Percentiles rank a stretch among this genome's conserved stretches.
These are phyloP conservation scores for Poecilia wingei DNA, from an alignment of 2,797 vertebrate species.

Conservation along the genomic window DNA sequence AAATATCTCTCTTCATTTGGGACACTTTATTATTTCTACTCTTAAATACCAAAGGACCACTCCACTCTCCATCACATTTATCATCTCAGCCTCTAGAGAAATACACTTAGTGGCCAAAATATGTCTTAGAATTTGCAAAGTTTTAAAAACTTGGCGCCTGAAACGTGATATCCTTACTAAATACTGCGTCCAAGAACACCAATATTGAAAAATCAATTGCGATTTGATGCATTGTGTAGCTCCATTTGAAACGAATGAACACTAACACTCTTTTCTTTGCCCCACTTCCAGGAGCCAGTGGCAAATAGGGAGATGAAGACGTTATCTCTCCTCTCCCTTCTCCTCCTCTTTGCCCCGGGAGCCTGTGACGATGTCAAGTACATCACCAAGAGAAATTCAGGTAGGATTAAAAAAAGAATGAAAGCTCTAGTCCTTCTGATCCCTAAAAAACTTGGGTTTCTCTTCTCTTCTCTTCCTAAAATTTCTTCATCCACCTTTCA, in stretches of 20 bases:
- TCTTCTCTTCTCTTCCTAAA: not conserved
- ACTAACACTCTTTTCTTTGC: slow-evolving; percentile 20
- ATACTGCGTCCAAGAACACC: not conserved
- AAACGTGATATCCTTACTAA: not conserved
- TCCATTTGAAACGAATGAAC: not conserved
- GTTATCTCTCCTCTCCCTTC: slow-evolving; percentile 81
- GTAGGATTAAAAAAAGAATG: slow-evolving; percentile 77
- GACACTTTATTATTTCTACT: not conserved
- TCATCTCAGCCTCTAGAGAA: not conserved
- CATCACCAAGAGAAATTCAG: slow-evolving; percentile 96
- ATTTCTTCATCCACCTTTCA: not conserved
- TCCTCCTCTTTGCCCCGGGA: slow-evolving; percentile 86
- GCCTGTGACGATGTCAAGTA: slow-evolving; percentile 90
- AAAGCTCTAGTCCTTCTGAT: slow-evolving; percentile 2
- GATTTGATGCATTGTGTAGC: not conserved
- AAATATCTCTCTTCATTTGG: not conserved
- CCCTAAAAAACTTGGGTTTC: slow-evolving; percentile 13
- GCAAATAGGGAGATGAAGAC: slow-evolving; percentile 87
- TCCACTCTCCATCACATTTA: not conserved
- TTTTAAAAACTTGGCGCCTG: not conserved
- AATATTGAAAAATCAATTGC: not conserved
- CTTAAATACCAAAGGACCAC: not conserved
- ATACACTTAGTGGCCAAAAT: not conserved
- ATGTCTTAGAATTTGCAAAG: not conserved
- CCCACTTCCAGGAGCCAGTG: slow-evolving; percentile 44